Conservation (phyloP, 2,113 vertebrate genomes). For the Ia io region DNA sequence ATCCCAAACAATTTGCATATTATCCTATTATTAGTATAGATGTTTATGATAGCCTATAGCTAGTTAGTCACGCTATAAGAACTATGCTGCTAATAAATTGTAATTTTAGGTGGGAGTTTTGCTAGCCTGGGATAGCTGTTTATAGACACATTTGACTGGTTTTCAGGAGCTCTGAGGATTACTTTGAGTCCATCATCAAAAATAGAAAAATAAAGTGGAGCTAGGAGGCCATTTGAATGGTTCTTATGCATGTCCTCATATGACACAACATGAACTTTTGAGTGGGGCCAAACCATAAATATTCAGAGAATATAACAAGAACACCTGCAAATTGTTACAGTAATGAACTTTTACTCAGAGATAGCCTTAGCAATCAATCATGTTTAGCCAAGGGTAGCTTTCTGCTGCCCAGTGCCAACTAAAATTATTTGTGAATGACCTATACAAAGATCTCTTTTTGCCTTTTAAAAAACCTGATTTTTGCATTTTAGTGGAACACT, state of each 20-base stretch:
- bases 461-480: neutral
- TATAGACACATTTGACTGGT: neutral
- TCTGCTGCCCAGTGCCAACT: neutral
- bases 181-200: neutral
- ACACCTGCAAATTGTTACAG: neutral
- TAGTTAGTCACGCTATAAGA: neutral
- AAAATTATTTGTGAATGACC: neutral
- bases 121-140: neutral
- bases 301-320: neutral
- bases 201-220: neutral
- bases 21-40: no score
- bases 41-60: neutral
- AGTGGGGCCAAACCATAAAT: neutral
- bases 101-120: neutral
- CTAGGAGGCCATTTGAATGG: neutral
- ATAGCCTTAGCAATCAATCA: neutral
- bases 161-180: neutral
- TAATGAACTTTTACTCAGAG: neutral
- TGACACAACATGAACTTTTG: neutral
- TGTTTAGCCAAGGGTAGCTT: neutral
- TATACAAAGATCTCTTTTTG: neutral
- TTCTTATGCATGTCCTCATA: neutral
- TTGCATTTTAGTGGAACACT: neutral
- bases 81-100: neutral
- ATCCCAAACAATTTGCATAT: no score